phyloP scores from a whole-genome alignment of 1,140 invertebrate genomes.

The Trichogramma pretiosum region DNA sequence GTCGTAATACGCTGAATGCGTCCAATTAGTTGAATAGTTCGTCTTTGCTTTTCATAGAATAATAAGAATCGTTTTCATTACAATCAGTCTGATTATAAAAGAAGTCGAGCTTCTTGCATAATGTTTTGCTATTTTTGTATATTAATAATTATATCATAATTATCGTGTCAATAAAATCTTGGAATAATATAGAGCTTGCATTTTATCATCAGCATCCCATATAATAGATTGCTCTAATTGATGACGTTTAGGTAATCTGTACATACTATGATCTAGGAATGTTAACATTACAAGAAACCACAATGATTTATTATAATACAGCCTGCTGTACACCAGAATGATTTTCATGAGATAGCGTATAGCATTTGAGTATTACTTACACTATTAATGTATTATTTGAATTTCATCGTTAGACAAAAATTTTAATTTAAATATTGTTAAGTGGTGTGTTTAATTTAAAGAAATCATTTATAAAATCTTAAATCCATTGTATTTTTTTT shows the following conservation, averaged over 20 bases:
- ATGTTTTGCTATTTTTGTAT: conserved; percentile 9
- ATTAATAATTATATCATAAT: conserved; percentile 14
- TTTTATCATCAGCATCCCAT: conserved; percentile 15
- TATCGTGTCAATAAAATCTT: conserved; percentile 21
- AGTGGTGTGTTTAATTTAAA: conserved; percentile 17
- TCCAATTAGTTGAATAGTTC: conserved; percentile 18
- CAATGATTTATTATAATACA: conserved; percentile 47
- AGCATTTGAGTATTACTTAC: no score
- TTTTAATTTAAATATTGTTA: no score
- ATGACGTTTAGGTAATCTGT: conserved; percentile 37
- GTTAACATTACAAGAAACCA: conserved; percentile 45
- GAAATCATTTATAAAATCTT: conserved; percentile 19
- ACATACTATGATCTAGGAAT: conserved; percentile 44
- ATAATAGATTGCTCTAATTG: conserved; percentile 32
- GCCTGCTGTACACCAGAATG: conserved; percentile 44
- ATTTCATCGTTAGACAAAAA: no score
- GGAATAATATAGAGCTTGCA: conserved; percentile 15
- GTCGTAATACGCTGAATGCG: conserved; percentile 22
- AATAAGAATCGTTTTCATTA: conserved; percentile 3
- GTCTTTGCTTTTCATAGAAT: conserved; percentile 12
- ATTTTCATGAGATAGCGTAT: conserved; percentile 33
- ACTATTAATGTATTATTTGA: no score
- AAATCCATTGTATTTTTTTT: conserved; percentile 18
- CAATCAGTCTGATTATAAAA: conserved; percentile 25
- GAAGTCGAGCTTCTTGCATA: conserved; percentile 19